Evolutionary conservation across 2,888 invertebrate species (phyloP).

Genomic region (Oxycera nigricornis): DNA sequence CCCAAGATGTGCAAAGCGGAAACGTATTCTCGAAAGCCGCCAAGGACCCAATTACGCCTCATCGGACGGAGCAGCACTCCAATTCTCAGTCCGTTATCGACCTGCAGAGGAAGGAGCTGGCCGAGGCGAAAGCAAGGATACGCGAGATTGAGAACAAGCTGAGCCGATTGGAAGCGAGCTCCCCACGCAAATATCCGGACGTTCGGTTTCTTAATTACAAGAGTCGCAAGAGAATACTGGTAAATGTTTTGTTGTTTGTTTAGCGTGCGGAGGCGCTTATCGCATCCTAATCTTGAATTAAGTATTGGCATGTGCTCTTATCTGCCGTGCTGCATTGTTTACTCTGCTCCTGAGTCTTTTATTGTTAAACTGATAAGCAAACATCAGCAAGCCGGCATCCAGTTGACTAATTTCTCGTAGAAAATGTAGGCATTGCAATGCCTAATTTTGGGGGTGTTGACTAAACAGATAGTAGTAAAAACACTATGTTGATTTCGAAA

Average conservation of each 20-base stretch:
- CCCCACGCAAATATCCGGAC: conserved; percentile 86
- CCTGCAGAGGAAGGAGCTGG: conserved; percentile 60
- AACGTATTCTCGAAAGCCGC: conserved; percentile 3
- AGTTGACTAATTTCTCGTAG: too few species aligned
- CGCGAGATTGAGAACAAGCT: conserved; percentile 76
- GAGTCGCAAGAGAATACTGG: conserved; percentile 89
- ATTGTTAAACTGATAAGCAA: not conserved
- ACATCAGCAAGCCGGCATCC: too few species aligned
- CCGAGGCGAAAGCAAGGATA: conserved; percentile 71
- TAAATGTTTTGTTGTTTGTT: conserved; percentile 55
- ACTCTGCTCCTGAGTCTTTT: not conserved
- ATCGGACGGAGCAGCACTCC: not conserved
- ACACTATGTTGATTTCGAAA: too few species aligned
- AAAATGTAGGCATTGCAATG: too few species aligned
- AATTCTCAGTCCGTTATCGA: conserved; percentile 15
- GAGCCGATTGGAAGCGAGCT: conserved; percentile 72
- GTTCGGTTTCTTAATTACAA: conserved; percentile 92
- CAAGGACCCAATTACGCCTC: conserved; percentile 42
- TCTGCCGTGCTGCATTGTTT: not conserved
- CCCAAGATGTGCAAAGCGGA: conserved; percentile 46
- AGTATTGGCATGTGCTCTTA: not conserved
- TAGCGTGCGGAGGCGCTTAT: not conserved
- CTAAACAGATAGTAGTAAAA: too few species aligned
- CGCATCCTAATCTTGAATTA: not conserved
- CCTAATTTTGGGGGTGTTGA: too few species aligned